These are phyloP conservation scores for Stomatorhinus ivindoensis DNA, from an alignment of 2,113 vertebrate genomes.

Conservation along the genomic window DNA sequence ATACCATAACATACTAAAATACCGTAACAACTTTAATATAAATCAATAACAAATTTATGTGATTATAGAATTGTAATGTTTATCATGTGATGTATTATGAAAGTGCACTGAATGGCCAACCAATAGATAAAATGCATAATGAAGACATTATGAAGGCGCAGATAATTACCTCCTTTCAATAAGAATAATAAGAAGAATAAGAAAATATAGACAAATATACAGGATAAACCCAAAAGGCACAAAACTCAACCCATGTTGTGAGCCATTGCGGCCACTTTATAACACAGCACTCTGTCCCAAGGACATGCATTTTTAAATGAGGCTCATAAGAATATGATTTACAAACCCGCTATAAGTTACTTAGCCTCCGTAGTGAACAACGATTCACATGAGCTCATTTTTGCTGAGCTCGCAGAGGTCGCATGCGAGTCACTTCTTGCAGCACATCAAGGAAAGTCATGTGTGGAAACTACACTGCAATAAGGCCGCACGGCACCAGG, in stretches of 20 bases:
- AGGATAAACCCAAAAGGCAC: not conserved
- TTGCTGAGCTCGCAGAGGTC: not conserved
- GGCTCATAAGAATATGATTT: not conserved
- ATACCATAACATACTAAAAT: not conserved
- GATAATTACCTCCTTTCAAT: not conserved
- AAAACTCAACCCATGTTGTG: not conserved
- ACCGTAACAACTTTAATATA: not conserved
- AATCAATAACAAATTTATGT: not conserved
- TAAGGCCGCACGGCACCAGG: not conserved
- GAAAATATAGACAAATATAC: not conserved
- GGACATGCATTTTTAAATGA: not conserved
- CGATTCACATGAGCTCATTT: not conserved
- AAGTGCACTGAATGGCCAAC: not conserved
- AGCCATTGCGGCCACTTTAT: not conserved
- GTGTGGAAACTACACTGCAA: not conserved
- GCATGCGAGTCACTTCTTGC: not conserved
- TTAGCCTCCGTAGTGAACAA: not conserved
- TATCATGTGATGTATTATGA: not conserved
- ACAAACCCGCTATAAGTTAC: not conserved
- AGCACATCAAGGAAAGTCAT: not conserved
- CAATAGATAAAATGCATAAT: not conserved
- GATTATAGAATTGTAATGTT: not conserved
- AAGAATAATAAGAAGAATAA: too few species aligned
- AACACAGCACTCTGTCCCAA: not conserved
- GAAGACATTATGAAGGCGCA: not conserved